These are phyloP conservation scores for Chlamydotis undulata DNA, from an alignment of 2,113 vertebrate genomes.

Conservation along the genomic window DNA sequence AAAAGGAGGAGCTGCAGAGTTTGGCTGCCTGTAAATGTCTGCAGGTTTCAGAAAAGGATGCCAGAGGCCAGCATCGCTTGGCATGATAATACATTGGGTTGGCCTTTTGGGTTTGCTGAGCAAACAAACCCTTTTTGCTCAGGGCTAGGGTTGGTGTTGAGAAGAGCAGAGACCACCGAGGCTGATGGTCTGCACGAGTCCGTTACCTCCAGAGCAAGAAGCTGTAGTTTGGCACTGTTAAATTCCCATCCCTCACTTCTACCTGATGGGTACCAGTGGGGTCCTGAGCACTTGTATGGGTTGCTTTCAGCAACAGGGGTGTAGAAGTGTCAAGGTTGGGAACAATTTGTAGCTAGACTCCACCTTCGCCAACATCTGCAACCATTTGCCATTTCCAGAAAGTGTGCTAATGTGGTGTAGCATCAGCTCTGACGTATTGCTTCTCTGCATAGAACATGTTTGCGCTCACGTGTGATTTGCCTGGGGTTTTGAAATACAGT, in stretches of 20 bases:
- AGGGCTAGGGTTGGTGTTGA: not conserved
- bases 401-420: no score
- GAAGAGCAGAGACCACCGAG: not conserved
- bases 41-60: not conserved
- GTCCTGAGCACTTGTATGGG: not conserved
- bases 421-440: fast-evolving
- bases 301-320: not conserved
- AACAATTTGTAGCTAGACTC: not conserved
- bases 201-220: not conserved
- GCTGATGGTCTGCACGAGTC: not conserved
- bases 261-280: no score
- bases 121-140: not conserved
- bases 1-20: not conserved
- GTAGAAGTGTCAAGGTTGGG: not conserved
- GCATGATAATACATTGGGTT: not conserved
- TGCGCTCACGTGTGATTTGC: not conserved
- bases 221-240: not conserved
- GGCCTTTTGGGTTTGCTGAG: not conserved
- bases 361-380: not conserved
- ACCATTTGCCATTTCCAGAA: not conserved
- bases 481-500: not conserved
- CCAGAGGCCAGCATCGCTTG: not conserved
- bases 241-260: not conserved
- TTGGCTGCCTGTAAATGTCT: not conserved
- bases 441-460: not conserved